phyloP scores from a whole-genome alignment of 2,797 vertebrate species.

The Onychomys torridus region DNA sequence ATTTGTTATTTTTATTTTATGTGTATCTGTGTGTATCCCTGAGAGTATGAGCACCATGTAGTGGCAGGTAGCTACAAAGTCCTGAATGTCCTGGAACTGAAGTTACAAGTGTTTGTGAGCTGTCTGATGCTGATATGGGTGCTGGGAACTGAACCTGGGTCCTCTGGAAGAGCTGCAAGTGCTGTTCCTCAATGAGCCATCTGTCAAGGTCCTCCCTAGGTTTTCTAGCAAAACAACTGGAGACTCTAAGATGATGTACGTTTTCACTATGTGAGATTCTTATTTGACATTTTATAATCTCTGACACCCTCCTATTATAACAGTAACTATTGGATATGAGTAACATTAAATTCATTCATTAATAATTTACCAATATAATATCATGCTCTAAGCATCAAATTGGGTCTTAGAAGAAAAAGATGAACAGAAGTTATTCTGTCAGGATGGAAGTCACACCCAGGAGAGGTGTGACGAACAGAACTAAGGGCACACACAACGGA shows the following conservation, averaged over 20 bases:
- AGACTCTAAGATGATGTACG: background rate
- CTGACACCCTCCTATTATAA: background rate
- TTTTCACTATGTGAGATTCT: background rate
- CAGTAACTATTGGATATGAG: background rate
- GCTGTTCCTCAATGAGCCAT: background rate
- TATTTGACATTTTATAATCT: background rate
- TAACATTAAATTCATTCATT: background rate
- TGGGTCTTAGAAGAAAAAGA: background rate
- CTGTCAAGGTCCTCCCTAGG: background rate
- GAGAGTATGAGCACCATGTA: background rate
- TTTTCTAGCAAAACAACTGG: background rate
- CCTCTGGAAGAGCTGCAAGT: background rate
- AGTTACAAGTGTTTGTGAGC: background rate
- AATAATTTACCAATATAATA: background rate
- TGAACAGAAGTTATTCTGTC: background rate
- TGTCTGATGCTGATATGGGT: background rate
- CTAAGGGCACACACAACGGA: rapidly evolving
- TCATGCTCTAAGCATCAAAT: background rate
- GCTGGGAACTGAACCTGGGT: background rate
- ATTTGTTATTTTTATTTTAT: background rate
- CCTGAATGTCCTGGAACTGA: background rate
- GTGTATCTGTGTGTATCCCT: background rate
- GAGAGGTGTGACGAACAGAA: background rate
- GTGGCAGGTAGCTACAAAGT: background rate
- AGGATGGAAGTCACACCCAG: background rate